These are phyloP conservation scores for Hypomecis atomaria DNA, from an alignment of 2,888 invertebrate genomes.

Conservation along the genomic window DNA sequence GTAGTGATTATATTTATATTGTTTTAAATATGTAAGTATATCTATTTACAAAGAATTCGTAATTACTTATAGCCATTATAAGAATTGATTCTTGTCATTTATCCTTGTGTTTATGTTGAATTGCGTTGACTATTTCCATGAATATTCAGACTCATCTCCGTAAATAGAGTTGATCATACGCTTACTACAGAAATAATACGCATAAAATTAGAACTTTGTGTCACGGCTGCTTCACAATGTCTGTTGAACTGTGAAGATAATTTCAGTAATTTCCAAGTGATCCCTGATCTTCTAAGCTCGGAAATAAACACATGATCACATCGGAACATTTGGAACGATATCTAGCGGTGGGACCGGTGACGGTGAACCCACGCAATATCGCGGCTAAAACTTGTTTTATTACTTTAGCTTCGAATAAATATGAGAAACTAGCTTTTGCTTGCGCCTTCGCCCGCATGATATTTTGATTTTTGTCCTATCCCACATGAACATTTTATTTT, in stretches of 20 bases:
- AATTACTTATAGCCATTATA: too few relatives aligned
- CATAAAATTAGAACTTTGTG: constrained; percentile 4
- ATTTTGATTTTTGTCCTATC: too few relatives aligned
- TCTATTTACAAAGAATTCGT: too few relatives aligned
- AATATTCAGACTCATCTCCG: neutral
- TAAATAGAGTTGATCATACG: neutral
- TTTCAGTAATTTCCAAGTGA: constrained; percentile 3
- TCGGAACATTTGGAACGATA: constrained; percentile 20
- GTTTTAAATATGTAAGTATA: too few relatives aligned
- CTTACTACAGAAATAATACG: constrained; percentile 1
- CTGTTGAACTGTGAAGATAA: constrained; percentile 8
- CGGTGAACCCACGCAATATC: constrained; percentile 33
- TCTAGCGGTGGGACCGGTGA: constrained; percentile 13
- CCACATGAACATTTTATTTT: too few relatives aligned
- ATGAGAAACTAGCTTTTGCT: too few relatives aligned
- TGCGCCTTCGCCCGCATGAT: too few relatives aligned
- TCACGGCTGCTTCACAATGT: constrained; percentile 17
- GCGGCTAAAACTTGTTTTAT: constrained; percentile 35
- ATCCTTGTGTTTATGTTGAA: neutral
- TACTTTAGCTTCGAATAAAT: too few relatives aligned
- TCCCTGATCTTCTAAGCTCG: constrained; percentile 4
- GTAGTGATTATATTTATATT: too few relatives aligned
- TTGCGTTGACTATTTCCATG: neutral
- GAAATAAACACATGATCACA: constrained; percentile 34
- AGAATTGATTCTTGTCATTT: too few relatives aligned